Percentiles rank a stretch among this genome's conserved stretches.
phyloP scores from a whole-genome alignment of 2,888 invertebrate species.

The Nezara viridula region DNA sequence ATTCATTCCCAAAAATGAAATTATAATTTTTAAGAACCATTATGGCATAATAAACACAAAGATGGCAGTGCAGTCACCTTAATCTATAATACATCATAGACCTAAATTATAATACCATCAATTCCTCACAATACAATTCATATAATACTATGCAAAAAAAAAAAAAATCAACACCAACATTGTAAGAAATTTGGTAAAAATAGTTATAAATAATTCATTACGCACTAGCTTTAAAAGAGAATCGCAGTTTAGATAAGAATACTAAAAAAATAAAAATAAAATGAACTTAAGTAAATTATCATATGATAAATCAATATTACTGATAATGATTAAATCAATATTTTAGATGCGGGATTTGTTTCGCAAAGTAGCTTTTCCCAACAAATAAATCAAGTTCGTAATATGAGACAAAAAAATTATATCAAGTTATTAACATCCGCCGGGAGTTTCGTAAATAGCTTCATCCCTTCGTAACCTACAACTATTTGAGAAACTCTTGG shows the following conservation, averaged over 20 bases:
- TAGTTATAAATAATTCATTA: background rate
- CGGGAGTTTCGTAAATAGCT: too few relatives aligned
- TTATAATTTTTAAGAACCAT: background rate
- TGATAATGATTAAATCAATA: too few relatives aligned
- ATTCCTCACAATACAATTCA: background rate
- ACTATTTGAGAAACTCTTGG: too few relatives aligned
- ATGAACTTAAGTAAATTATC: background rate
- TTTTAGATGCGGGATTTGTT: too few relatives aligned
- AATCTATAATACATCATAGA: constrained; percentile 26
- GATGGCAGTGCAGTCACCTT: constrained; percentile 42
- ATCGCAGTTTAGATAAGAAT: background rate
- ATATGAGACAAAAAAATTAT: too few relatives aligned
- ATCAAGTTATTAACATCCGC: too few relatives aligned
- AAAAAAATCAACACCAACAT: too few relatives aligned
- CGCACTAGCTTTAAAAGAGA: background rate
- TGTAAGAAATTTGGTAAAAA: background rate
- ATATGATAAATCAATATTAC: background rate
- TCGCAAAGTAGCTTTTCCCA: too few relatives aligned
- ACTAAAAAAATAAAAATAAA: background rate
- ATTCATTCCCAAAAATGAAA: background rate
- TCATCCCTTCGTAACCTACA: too few relatives aligned
- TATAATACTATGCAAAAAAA: background rate
- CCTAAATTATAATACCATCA: constrained; percentile 1
- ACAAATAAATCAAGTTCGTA: too few relatives aligned
- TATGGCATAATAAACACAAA: background rate